Base-by-base conservation (phyloP, 2,797 vertebrate species). In the Oceanodroma leucorhoa region DNA sequence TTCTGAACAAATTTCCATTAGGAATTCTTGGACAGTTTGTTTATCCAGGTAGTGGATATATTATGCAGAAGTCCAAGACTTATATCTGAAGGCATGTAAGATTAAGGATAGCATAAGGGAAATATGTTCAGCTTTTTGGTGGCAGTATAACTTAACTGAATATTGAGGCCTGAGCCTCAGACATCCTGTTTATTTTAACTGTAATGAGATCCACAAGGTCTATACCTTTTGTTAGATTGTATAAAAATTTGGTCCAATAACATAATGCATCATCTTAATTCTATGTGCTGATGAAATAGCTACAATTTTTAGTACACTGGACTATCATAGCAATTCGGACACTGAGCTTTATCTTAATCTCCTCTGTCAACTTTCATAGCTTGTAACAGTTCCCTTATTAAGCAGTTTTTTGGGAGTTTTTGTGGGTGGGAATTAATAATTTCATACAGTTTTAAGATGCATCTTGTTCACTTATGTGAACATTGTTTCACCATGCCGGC, bases 101-200 rank as follows among this genome's bases (percentile, higher is more conserved):
- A 51, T 65, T 85, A 89, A 80, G 96, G 94, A 94, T 85, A 93
- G 83, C 69, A 89, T 94, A 94, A 97, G 96, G 95, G 92, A 97
- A 92, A 60, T 73, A 41, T 8, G 29, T 88, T 90, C 73, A 79
- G 41, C 77, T 87, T 90, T 90, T 82, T 87, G 83, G 43, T 92
- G 77, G 64, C 89, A 58, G 32, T 48, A 18, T 62, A 90, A 77
- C 61, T 83, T 92, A 86, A 83, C 66, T 97, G 82, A 88, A n/a
- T 83, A 48, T 50, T 43, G 80, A 71, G 76, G 81, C 11, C 41
- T 73, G 66, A 95, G 81, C 65, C 87, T 94, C 71, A 83, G 32
- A 78, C 53, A 34, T 84, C 48, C 32, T 93, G 88, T 94, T 69
- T 85, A 45, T 81, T 94, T 96, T 91, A 93, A 90, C 90, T 95